A percentile compares a stretch with the other conserved stretches of the same genome.
Conservation (phyloP, 2,888 invertebrate species). For the Lottia gigantea region DNA sequence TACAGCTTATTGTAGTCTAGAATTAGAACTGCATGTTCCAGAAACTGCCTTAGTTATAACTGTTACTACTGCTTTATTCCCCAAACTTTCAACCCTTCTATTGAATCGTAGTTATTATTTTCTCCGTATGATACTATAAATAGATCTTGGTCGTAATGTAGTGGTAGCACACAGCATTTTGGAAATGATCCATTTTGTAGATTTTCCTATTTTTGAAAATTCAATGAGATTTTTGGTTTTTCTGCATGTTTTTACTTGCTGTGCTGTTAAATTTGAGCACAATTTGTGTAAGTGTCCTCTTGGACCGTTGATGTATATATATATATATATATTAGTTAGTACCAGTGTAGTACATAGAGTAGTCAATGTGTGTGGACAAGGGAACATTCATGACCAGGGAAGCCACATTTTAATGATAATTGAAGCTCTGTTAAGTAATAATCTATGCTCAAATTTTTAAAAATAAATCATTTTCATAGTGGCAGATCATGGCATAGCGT, state of each 20-base stretch:
- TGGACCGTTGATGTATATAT: too few relatives aligned
- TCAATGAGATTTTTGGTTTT: not conserved
- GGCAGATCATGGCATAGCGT: too few relatives aligned
- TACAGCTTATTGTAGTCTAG: conserved; percentile 4
- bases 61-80: not conserved
- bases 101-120: not conserved
- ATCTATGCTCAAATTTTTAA: too few relatives aligned
- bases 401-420: conserved; percentile 23
- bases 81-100: conserved; percentile 8
- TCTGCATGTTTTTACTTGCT: conserved; percentile 6
- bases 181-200: not conserved
- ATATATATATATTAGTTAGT: too few relatives aligned
- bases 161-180: not conserved
- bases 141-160: too few relatives aligned
- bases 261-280: not conserved
- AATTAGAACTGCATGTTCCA: conserved; percentile 2
- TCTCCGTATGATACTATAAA: too few relatives aligned
- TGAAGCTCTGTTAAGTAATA: conserved; percentile 14
- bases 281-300: not conserved
- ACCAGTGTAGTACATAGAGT: not conserved
- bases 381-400: conserved; percentile 26
- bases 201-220: not conserved
- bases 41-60: not conserved
- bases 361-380: conserved; percentile 11
- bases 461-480: too few relatives aligned